A percentile compares a stretch with the other conserved stretches of the same genome.
Evolutionary conservation across 2,888 invertebrate species (phyloP).

Genomic region (Andrena bucephala): DNA sequence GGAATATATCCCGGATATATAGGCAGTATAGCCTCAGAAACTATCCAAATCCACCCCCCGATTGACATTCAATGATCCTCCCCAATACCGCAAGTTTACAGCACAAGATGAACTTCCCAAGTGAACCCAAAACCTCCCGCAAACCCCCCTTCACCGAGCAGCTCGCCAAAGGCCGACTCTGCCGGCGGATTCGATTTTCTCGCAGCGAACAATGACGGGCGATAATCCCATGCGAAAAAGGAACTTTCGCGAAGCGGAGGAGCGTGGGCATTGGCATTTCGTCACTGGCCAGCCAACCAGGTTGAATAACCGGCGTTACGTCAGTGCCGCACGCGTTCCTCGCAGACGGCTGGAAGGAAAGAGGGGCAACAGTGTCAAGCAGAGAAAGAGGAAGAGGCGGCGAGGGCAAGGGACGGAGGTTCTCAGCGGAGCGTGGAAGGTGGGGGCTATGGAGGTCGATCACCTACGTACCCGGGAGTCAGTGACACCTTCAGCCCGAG

Average conservation of each 20-base stretch:
- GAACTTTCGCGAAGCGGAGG: slow-evolving; percentile 73
- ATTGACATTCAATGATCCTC: too few species aligned
- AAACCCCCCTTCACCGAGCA: not conserved
- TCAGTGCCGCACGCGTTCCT: slow-evolving; percentile 80
- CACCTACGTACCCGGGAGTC: slow-evolving; percentile 84
- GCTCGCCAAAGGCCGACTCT: not conserved
- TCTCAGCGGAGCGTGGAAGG: slow-evolving; percentile 54
- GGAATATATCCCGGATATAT: too few species aligned
- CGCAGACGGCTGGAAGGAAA: slow-evolving; percentile 62
- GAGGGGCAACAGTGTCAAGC: slow-evolving; percentile 68
- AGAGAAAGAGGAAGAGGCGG: slow-evolving; percentile 52
- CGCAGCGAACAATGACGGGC: slow-evolving; percentile 29
- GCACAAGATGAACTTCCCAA: too few species aligned
- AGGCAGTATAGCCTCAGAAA: too few species aligned
- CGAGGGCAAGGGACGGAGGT: slow-evolving; percentile 67
- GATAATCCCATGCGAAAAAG: slow-evolving; percentile 43
- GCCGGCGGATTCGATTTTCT: not conserved
- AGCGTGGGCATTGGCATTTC: slow-evolving; percentile 83
- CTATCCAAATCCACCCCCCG: too few species aligned
- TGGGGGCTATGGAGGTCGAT: slow-evolving; percentile 84
- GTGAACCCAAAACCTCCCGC: not conserved
- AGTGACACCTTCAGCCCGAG: slow-evolving; percentile 83
- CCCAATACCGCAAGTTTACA: too few species aligned
- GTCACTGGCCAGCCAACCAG: slow-evolving; percentile 81
- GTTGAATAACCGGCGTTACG: slow-evolving; percentile 85